Evolutionary conservation across 1,140 invertebrate species (phyloP), one percentile per base, ranked within the genome.

Genomic region (Batillaria attramentaria): DNA sequence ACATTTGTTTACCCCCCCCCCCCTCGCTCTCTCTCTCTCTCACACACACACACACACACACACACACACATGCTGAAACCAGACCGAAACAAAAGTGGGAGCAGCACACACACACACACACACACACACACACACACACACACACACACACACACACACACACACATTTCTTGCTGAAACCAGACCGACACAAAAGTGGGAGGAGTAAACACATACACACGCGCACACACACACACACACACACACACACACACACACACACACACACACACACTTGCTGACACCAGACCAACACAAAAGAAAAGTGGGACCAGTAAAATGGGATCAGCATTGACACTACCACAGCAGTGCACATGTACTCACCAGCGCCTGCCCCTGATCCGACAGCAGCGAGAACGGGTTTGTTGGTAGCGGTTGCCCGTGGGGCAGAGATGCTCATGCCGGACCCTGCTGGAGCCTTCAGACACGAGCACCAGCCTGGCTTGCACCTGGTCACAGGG

Each of bases 371-470:
- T 69, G 69, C 78, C 18, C 72, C 75, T 68, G 79, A 80, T 31
- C 81, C 85, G 41, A 77, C 78, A 33, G 83, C 80, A 1, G 82
- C 79, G 24, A 83, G 77, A 24, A 81, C 78, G 5, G 81, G 78
- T 46, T 69, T 82, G 8, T 82, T 75, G 77, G 85, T 86, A 33
- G 76, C 81, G 20, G 79, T 66, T n/a, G 78, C 73, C 31, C 79
- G 79, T 13, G 84, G 86, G 10, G 84, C 39, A 10, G 85, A 86
- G 50, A 86, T 87, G 43, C 60, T 75, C 28, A 84, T 37, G 10
- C 78, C 68, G 33, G 74, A 28, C 6, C 57, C 77, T 50, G 50
- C 78, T 33, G 62, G 79, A 35, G 68, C 76, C 68, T 50, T 83
- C 76, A 77, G 72, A 20, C 82, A 73, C 13, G 77, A 60, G 54